Base-by-base conservation (phyloP, 1,140 invertebrate genomes). In the Acromyrmex heyeri region DNA sequence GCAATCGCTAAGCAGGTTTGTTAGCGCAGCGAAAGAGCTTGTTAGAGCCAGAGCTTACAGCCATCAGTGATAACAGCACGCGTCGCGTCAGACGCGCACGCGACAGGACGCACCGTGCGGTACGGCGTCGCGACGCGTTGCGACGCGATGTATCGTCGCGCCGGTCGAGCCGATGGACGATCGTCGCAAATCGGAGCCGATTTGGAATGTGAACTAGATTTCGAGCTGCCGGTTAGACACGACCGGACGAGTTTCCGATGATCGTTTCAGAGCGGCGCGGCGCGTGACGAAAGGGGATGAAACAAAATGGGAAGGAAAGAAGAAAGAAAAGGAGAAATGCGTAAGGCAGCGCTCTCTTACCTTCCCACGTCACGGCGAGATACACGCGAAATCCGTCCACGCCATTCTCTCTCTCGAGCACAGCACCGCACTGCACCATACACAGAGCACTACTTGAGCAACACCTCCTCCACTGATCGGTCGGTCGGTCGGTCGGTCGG, bases 401-500 rank as follows among this genome's bases (percentile, higher is more conserved):
- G 90, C 90, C 89, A 90, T 91, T 90, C 86, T 90, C 88, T 90
- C 67, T 87, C 87, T 88, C 85, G 87, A 88, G 83, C 89, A 91
- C 89, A 72, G 88, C 91, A 92, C 91, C 87, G 91, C 91, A 92
- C 91, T 92, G 91, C 91, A 92, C 89, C 91, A 92, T 90, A 91
- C 89, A 92, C 91, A 88, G 73, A 92, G 79, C 67, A 81, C 82
- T 75, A 85, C 88, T 89, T 90, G 75, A 90, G 86, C 88, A 88
- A 81, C 87, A 90, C 86, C 90, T 91, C 50, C 55, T 14, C 48
- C 48, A 16, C 48, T 8, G 48, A 12, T 50, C 48, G 21, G 48
- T 50, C 48, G 27, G 62, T 77, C 72, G 85, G 79, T 85, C 76
- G 77, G 73, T 81, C 70, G 21, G 21, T 77, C 72, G 85, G 79